Conservation (phyloP, 2,888 invertebrate genomes). For the Amblyjoppa fuscipennis region DNA sequence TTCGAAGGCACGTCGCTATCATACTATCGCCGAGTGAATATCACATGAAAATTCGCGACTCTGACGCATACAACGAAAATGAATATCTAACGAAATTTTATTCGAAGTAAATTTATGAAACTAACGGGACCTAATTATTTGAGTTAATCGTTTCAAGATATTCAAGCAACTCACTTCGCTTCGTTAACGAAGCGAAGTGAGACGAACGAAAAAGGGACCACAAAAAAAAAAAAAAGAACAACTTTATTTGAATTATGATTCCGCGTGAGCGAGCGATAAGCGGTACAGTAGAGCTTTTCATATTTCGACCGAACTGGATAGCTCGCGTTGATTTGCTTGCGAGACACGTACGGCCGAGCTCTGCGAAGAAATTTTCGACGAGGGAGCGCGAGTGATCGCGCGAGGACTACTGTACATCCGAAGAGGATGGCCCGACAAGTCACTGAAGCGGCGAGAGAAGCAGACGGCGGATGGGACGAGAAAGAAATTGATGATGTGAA, state of each 20-base stretch:
- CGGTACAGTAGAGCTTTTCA: neutral
- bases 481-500: neutral
- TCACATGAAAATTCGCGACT: too few species aligned
- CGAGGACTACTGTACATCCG: neutral
- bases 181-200: neutral
- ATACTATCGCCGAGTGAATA: too few species aligned
- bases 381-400: neutral
- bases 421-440: neutral
- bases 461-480: neutral
- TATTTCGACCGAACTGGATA: neutral
- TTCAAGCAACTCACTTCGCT: neutral
- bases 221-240: neutral
- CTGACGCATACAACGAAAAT: too few species aligned
- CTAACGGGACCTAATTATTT: neutral
- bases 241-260: neutral
- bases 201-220: neutral
- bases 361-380: neutral
- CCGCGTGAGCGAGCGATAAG: neutral
- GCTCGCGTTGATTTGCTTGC: neutral
- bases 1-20: neutral
- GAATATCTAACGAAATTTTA: too few species aligned
- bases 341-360: neutral
- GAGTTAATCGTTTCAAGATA: neutral
- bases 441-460: neutral
- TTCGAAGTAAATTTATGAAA: too few species aligned